These are phyloP conservation scores for Agrypnia vestita DNA, from an alignment of 1,140 invertebrate species.

Conservation along the genomic window DNA sequence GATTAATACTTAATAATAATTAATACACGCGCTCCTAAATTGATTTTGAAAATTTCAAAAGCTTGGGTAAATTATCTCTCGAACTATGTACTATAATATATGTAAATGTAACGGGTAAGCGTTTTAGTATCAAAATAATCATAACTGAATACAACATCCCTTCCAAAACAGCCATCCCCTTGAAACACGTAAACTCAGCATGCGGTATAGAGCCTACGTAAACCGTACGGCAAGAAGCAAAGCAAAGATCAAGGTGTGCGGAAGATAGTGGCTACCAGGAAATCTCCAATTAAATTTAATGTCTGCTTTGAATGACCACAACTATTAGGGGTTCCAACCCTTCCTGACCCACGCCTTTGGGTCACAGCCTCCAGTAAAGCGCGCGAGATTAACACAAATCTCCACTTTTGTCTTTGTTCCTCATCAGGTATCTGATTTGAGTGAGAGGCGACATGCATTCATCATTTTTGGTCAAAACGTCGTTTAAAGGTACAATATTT, in stretches of 20 bases:
- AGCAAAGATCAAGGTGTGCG: slow-evolving; percentile 19
- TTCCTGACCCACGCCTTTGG: slow-evolving; percentile 39
- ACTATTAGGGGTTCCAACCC: slow-evolving; percentile 52
- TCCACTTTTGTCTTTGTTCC: slow-evolving; percentile 17
- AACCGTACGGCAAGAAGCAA: slow-evolving; percentile 8
- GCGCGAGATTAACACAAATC: slow-evolving; percentile 56
- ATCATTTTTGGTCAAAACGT: slow-evolving; percentile 2
- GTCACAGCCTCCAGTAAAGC: slow-evolving; percentile 45
- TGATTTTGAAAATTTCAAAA: too few relatives aligned
- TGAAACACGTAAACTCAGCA: too few relatives aligned
- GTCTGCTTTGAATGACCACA: slow-evolving; percentile 54
- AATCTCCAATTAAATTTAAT: slow-evolving; percentile 58
- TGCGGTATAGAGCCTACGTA: background rate
- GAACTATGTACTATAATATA: background rate
- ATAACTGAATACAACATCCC: too few relatives aligned
- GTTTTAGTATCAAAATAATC: too few relatives aligned
- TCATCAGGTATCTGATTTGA: slow-evolving; percentile 18
- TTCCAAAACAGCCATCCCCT: too few relatives aligned
- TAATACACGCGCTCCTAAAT: too few relatives aligned
- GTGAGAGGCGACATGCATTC: background rate
- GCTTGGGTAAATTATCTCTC: too few relatives aligned
- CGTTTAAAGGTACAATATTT: too few relatives aligned
- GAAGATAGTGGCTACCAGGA: slow-evolving; percentile 39
- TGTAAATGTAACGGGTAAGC: background rate
- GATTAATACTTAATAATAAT: too few relatives aligned